phyloP scores from a whole-genome alignment of 1,140 invertebrate genomes.

The Pachypsylla venusta region DNA sequence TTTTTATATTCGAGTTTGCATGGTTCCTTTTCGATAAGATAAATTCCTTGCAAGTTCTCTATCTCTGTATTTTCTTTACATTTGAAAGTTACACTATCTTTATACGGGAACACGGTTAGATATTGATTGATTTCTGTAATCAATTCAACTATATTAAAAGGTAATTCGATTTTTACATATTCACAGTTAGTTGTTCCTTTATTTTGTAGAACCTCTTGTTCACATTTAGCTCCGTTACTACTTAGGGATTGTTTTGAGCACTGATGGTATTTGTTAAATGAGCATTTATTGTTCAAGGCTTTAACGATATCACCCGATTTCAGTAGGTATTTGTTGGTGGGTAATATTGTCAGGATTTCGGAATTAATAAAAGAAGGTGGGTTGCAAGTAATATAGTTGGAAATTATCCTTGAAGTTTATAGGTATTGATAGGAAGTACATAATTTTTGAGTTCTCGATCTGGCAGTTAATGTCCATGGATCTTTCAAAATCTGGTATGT shows the following conservation, averaged over 20 bases:
- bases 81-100: background rate
- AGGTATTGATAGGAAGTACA: too few relatives aligned
- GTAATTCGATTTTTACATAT: background rate
- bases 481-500: background rate
- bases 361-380: too few relatives aligned
- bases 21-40: background rate
- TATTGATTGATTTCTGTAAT: background rate
- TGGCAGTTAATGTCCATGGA: background rate
- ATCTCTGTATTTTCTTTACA: background rate
- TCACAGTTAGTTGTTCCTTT: background rate
- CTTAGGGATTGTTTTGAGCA: background rate
- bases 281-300: too few relatives aligned
- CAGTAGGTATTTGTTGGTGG: too few relatives aligned
- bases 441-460: background rate
- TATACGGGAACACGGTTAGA: background rate
- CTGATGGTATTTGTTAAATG: background rate
- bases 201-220: background rate
- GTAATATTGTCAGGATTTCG: too few relatives aligned
- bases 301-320: too few relatives aligned
- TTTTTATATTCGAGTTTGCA: background rate
- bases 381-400: too few relatives aligned
- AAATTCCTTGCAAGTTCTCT: background rate
- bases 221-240: background rate
- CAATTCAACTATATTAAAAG: background rate
- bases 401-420: too few relatives aligned